These are phyloP conservation scores for Apodemus sylvaticus DNA, from an alignment of 2,113 vertebrate genomes.

Conservation along the genomic window DNA sequence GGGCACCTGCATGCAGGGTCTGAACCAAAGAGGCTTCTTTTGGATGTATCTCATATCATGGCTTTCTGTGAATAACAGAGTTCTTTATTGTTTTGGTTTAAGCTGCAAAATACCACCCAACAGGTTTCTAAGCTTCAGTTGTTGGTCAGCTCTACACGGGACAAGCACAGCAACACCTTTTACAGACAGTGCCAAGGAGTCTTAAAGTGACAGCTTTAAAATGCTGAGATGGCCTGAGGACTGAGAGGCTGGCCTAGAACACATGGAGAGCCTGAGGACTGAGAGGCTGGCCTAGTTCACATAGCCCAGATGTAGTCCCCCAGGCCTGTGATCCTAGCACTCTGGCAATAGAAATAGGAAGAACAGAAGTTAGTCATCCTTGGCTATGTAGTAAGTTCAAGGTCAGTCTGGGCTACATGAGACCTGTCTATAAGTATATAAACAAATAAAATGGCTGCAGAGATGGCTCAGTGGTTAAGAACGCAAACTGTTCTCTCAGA, in stretches of 20 bases:
- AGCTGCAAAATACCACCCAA: slow-evolving; percentile 17
- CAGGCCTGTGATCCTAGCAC: not conserved
- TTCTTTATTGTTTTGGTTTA: not conserved
- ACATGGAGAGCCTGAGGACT: not conserved
- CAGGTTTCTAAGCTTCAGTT: not conserved
- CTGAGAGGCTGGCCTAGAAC: too few relatives aligned
- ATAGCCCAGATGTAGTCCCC: not conserved
- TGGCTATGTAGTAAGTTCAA: not conserved
- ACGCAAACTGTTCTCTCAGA: too few relatives aligned
- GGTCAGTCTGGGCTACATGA: not conserved
- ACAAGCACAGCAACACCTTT: not conserved
- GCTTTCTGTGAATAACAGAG: not conserved
- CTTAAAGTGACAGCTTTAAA: not conserved
- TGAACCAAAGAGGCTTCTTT: slow-evolving; percentile 17
- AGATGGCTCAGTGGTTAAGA: not conserved
- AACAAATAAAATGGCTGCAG: not conserved
- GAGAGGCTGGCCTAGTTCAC: not conserved
- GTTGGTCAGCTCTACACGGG: not conserved
- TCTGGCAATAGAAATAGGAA: too few relatives aligned
- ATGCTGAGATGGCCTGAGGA: not conserved
- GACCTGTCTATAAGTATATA: not conserved
- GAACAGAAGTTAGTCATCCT: not conserved
- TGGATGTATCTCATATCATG: not conserved
- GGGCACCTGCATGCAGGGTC: not conserved
- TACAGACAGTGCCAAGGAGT: not conserved